Percentiles rank a stretch among this genome's conserved stretches.
phyloP scores from a whole-genome alignment of 2,113 vertebrate species.

The Sander lucioperca region DNA sequence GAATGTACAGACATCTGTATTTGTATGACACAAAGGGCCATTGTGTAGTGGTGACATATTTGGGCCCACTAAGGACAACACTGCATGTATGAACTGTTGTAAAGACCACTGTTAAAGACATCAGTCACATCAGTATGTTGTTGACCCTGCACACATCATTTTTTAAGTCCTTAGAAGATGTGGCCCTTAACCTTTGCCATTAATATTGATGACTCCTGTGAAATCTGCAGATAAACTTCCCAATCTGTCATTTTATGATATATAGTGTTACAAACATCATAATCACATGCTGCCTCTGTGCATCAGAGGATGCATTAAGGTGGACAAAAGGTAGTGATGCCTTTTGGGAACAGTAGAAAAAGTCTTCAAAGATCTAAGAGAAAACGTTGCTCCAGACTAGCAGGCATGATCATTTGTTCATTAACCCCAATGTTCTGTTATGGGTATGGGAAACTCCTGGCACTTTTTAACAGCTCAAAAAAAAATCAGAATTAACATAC shows the following conservation, averaged over 20 bases:
- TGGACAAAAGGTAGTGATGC: background rate
- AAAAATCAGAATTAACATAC: background rate
- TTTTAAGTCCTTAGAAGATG: slow-evolving; percentile 29
- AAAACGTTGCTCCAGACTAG: background rate
- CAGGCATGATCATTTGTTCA: background rate
- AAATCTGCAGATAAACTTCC: slow-evolving; percentile 45
- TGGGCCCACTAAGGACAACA: background rate
- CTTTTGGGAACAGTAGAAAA: background rate
- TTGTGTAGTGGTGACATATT: background rate
- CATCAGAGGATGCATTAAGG: slow-evolving; percentile 9
- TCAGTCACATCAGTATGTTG: slow-evolving; percentile 26
- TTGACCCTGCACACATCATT: slow-evolving; percentile 20
- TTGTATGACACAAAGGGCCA: background rate
- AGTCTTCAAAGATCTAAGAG: background rate
- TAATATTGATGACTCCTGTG: slow-evolving; percentile 30
- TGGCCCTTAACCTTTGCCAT: slow-evolving; percentile 52
- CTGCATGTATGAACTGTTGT: background rate
- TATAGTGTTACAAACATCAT: slow-evolving; percentile 31
- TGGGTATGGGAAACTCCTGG: too few species aligned
- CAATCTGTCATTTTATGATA: slow-evolving; percentile 44
- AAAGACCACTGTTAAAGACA: slow-evolving; percentile 4
- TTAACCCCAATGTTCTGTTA: background rate
- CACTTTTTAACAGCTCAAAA: background rate
- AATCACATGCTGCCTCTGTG: slow-evolving; percentile 11
- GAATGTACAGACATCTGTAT: background rate